Evolutionary conservation across 2,888 invertebrate genomes (phyloP).

Genomic region (Polietes domitor): DNA sequence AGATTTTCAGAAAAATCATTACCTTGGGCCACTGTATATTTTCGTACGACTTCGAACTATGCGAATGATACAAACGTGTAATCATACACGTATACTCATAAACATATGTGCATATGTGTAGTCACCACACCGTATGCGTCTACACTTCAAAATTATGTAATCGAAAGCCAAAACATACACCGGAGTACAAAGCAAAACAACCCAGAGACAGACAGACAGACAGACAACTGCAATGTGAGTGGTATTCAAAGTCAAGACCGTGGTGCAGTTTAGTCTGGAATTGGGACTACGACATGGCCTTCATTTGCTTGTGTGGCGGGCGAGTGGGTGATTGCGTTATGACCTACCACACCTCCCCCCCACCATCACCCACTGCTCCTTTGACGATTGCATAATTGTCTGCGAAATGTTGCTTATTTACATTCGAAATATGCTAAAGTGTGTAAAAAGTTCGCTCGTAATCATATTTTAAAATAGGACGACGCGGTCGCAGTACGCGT

Average conservation of each 20-base stretch:
- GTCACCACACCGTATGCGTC: slow-evolving; percentile 25
- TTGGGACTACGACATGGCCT: background rate
- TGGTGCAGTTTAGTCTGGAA: background rate
- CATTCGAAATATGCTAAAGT: slow-evolving; percentile 54
- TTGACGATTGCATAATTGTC: slow-evolving; percentile 44
- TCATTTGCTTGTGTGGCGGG: background rate
- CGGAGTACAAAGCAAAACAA: background rate
- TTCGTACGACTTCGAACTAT: background rate
- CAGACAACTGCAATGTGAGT: background rate
- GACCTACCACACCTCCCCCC: background rate
- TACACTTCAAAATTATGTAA: slow-evolving; percentile 54
- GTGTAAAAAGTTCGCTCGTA: background rate
- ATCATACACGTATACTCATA: too few species aligned
- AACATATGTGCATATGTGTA: background rate
- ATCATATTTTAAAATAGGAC: background rate
- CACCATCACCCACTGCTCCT: background rate
- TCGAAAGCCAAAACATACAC: slow-evolving; percentile 26
- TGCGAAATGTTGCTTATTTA: slow-evolving; percentile 48
- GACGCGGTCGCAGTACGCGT: too few species aligned
- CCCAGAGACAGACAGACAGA: background rate
- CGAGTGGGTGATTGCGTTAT: background rate
- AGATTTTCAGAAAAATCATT: too few species aligned
- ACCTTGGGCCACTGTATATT: background rate
- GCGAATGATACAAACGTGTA: background rate
- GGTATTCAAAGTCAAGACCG: slow-evolving; percentile 23